phyloP scores from a whole-genome alignment of 1,140 invertebrate genomes.

The Nasonia giraulti region DNA sequence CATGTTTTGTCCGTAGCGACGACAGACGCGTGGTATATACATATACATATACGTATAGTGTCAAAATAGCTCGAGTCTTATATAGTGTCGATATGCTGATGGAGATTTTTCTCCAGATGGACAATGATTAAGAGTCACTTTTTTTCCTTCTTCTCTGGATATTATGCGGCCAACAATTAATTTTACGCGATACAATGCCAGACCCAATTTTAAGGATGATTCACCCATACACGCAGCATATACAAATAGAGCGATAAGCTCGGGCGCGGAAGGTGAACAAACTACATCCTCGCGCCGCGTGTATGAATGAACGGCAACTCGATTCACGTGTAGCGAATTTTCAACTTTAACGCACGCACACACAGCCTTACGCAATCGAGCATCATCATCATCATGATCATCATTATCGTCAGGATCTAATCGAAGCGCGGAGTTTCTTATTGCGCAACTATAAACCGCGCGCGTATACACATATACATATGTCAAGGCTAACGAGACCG shows the following conservation, averaged over 20 bases:
- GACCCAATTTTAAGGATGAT: neutral
- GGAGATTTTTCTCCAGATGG: constrained; percentile 19
- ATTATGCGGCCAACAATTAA: neutral
- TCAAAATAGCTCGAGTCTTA: constrained; percentile 59
- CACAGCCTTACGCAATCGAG: neutral
- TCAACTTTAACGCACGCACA: neutral
- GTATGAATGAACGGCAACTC: neutral
- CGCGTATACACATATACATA: constrained; percentile 47
- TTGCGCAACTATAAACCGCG: neutral
- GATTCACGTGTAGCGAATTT: neutral
- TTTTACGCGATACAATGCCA: neutral
- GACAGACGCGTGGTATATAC: neutral
- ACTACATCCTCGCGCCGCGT: neutral
- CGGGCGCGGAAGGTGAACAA: neutral
- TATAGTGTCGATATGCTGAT: constrained; percentile 12
- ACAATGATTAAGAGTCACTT: constrained; percentile 22
- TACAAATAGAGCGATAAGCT: neutral
- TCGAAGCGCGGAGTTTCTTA: neutral
- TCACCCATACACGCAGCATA: neutral
- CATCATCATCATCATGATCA: constrained; percentile 20
- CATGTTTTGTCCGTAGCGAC: constrained; percentile 71
- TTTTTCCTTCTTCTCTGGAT: constrained; percentile 4
- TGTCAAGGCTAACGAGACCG: constrained; percentile 45
- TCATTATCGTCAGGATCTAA: neutral
- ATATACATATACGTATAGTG: constrained; percentile 53